Conservation (phyloP, 1,140 invertebrate genomes). For the Elysia chlorotica region DNA sequence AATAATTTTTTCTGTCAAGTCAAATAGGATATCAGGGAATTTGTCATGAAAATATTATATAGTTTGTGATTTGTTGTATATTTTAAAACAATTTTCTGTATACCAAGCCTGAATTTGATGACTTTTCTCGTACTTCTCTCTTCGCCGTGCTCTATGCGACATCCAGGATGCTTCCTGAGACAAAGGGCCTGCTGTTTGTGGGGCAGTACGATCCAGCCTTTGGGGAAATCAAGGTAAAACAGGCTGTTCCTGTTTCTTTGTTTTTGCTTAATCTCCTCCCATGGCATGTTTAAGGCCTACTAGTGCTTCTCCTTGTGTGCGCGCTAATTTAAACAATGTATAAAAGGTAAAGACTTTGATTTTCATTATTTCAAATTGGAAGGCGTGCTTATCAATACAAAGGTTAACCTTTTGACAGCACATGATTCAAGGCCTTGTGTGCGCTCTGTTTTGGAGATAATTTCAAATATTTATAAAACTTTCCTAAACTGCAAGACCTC, state of each 20-base stretch:
- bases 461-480: no score
- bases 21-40: not conserved
- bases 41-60: not conserved
- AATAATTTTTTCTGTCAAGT: not conserved
- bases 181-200: constrained; percentile 81
- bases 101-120: not conserved
- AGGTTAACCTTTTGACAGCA: not conserved
- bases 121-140: not conserved
- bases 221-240: constrained; percentile 73
- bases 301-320: not conserved
- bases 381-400: not conserved
- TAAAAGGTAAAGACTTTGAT: not conserved
- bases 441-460: no score
- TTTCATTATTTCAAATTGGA: not conserved
- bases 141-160: not conserved
- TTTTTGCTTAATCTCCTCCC: not conserved
- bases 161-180: constrained; percentile 73
- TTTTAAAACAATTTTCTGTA: not conserved
- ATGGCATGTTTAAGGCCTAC: not conserved
- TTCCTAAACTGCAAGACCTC: no score
- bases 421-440: no score
- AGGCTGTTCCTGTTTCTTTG: not conserved
- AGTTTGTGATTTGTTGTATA: not conserved
- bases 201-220: constrained; percentile 74
- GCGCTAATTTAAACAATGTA: not conserved